Percentiles rank a stretch among this genome's conserved stretches.
Conservation (phyloP, 2,113 vertebrate species). For the Petrocephalus microphthalmus region DNA sequence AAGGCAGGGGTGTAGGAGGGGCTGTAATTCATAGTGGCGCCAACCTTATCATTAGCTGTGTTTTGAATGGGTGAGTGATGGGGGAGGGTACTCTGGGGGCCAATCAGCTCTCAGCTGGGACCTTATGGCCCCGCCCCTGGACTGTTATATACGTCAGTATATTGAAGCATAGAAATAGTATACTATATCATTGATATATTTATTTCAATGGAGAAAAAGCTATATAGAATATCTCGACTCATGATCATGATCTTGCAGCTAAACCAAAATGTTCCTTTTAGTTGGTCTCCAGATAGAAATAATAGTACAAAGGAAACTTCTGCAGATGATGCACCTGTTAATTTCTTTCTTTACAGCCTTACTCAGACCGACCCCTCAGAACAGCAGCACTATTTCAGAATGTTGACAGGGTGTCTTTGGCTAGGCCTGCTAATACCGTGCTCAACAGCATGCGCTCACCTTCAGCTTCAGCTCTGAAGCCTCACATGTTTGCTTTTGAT, state of each 20-base stretch:
- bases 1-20: not conserved
- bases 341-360: not conserved
- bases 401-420: not conserved
- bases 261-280: not conserved
- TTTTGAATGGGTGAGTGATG: not conserved
- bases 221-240: not conserved
- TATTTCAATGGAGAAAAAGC: not conserved
- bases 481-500: not conserved
- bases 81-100: not conserved
- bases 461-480: not conserved
- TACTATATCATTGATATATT: not conserved
- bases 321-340: not conserved
- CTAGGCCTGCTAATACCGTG: not conserved
- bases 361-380: not conserved
- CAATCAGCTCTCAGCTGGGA: not conserved
- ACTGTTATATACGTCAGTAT: not conserved
- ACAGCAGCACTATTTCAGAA: not conserved
- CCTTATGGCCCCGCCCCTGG: not conserved
- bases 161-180: not conserved
- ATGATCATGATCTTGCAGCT: not conserved
- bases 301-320: constrained; percentile 10
- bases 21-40: not conserved
- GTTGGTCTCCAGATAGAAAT: not conserved
- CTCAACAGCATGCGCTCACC: too few species aligned
- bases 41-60: not conserved